These are phyloP conservation scores for Embiotoca jacksoni DNA, from an alignment of 2,113 vertebrate genomes.

Conservation along the genomic window DNA sequence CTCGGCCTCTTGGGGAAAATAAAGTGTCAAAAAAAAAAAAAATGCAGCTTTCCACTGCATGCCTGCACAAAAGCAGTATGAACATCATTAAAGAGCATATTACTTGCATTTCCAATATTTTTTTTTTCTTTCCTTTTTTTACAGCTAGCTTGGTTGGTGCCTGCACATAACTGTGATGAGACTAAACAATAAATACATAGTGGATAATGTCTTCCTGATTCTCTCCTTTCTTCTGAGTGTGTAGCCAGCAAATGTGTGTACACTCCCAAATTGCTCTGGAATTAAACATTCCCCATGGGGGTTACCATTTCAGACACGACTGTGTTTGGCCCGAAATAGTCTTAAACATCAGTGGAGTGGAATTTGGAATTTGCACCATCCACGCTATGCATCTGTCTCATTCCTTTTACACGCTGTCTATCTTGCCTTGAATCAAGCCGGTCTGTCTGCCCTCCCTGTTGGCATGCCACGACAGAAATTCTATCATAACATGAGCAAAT, in stretches of 20 bases:
- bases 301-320: conserved; percentile 38
- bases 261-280: not conserved
- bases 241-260: not conserved
- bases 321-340: conserved; percentile 42
- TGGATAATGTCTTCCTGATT: not conserved
- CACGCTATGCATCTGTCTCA: conserved; percentile 29
- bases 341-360: conserved; percentile 47
- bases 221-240: not conserved
- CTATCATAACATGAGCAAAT: conserved; percentile 19
- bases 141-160: not conserved
- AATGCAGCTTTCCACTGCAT: conserved; percentile 28
- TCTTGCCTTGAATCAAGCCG: conserved; percentile 60
- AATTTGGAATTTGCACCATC: conserved; percentile 66
- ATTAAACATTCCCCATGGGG: conserved; percentile 7
- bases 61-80: conserved; percentile 7
- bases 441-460: conserved; percentile 37
- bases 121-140: not conserved
- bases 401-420: conserved; percentile 33
- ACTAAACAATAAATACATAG: not conserved
- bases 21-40: not conserved
- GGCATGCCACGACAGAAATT: conserved; percentile 38
- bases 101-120: not conserved
- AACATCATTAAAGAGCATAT: not conserved
- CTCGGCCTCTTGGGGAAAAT: not conserved
- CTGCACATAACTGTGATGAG: not conserved